These are phyloP conservation scores for Metopia argyrocephala DNA, from an alignment of 2,888 invertebrate genomes.

Conservation along the genomic window DNA sequence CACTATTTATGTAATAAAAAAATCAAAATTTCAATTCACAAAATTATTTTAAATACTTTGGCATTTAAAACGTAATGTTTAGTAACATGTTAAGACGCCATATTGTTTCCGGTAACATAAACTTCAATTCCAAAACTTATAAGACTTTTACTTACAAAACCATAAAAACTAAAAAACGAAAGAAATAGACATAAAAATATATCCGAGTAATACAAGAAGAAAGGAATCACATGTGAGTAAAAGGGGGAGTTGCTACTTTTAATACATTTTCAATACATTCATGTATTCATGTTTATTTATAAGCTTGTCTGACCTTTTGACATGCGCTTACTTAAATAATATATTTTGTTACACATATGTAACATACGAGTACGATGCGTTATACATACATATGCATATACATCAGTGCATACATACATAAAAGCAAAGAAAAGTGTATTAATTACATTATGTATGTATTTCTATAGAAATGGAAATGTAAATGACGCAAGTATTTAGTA, in stretches of 20 bases:
- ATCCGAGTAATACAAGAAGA: slow-evolving; percentile 14
- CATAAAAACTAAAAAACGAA: not conserved
- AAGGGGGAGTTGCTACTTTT: slow-evolving; percentile 55
- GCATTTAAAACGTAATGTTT: slow-evolving; percentile 2
- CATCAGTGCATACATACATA: not conserved
- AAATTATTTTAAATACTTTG: not conserved
- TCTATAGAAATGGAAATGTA: not conserved
- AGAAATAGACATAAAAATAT: slow-evolving; percentile 17
- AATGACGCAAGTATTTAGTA: not conserved
- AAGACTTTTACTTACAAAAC: slow-evolving; percentile 43
- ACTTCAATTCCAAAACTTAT: slow-evolving; percentile 36
- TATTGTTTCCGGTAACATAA: slow-evolving; percentile 60
- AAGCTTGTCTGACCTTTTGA: slow-evolving; percentile 64
- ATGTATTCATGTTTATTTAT: slow-evolving; percentile 58
- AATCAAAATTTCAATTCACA: too few species aligned
- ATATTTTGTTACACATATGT: slow-evolving; percentile 56
- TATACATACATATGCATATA: slow-evolving; percentile 34
- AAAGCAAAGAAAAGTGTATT: not conserved
- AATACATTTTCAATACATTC: slow-evolving; percentile 53
- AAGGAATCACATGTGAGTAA: too few species aligned
- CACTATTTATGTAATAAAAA: too few species aligned
- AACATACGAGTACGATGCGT: not conserved
- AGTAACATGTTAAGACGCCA: slow-evolving; percentile 54
- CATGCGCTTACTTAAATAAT: slow-evolving; percentile 64
- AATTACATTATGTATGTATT: slow-evolving; percentile 1